A percentile compares a stretch with the other conserved stretches of the same genome.
phyloP scores from a whole-genome alignment of 1,140 invertebrate species.

The Camponotus floridanus region DNA sequence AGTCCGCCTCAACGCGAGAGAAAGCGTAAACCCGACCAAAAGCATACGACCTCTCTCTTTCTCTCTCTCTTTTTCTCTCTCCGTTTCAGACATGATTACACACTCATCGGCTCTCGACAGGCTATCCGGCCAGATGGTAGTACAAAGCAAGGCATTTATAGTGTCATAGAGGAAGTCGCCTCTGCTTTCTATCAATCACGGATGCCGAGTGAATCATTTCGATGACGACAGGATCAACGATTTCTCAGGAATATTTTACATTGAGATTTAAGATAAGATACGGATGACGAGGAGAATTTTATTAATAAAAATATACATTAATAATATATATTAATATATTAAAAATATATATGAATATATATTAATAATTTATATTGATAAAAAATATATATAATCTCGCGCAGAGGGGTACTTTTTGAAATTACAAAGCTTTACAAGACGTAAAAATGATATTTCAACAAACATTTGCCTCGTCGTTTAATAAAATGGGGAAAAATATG shows the following conservation, averaged over 20 bases:
- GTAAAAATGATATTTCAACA: not conserved
- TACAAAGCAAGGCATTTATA: conserved; percentile 29
- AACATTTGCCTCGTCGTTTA: not conserved
- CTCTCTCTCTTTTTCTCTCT: not conserved
- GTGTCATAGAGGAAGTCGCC: not conserved
- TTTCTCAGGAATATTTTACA: not conserved
- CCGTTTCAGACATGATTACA: conserved; percentile 18
- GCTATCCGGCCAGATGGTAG: conserved; percentile 19
- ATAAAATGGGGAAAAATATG: not conserved
- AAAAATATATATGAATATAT: no score
- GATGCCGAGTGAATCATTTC: not conserved
- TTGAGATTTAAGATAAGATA: not conserved
- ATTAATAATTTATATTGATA: no score
- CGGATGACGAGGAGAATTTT: not conserved
- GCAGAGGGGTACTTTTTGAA: not conserved
- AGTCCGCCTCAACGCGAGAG: not conserved
- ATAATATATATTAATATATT: no score
- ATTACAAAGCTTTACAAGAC: not conserved
- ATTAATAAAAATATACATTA: not conserved
- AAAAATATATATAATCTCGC: no score
- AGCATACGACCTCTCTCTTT: no score
- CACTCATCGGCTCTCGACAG: conserved; percentile 30
- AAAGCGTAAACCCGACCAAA: not conserved
- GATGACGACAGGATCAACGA: not conserved
- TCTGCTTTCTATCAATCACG: conserved; percentile 26